Evolutionary conservation across 2,113 vertebrate species (phyloP).

Genomic region (Kryptolebias marmoratus): DNA sequence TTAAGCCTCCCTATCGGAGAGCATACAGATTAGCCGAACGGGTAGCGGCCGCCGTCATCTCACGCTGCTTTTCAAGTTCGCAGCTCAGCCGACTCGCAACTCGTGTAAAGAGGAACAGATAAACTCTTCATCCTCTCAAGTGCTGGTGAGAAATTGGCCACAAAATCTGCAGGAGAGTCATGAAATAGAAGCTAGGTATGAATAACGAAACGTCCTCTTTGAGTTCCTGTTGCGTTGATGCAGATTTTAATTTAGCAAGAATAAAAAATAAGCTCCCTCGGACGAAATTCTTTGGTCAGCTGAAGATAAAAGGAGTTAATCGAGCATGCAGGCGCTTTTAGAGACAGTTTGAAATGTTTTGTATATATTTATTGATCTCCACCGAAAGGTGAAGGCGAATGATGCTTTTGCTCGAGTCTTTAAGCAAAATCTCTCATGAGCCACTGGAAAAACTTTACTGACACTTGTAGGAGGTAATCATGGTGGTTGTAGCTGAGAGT

Average conservation of each 20-base stretch:
- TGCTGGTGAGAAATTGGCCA: background rate
- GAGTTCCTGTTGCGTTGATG: background rate
- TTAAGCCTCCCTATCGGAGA: conserved; percentile 54
- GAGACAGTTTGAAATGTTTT: conserved; percentile 53
- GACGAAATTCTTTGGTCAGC: conserved; percentile 34
- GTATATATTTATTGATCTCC: too few relatives aligned
- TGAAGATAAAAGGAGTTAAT: conserved; percentile 53
- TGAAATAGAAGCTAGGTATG: background rate
- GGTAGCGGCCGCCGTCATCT: conserved; percentile 26
- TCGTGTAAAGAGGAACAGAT: conserved; percentile 22
- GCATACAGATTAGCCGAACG: conserved; percentile 60
- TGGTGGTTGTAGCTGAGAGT: too few relatives aligned
- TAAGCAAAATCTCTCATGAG: too few relatives aligned
- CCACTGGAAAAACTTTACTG: too few relatives aligned
- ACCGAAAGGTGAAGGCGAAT: too few relatives aligned
- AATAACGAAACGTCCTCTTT: background rate
- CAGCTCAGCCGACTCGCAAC: conserved; percentile 15
- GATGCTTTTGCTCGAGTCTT: too few relatives aligned
- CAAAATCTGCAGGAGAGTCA: background rate
- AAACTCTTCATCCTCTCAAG: conserved; percentile 16
- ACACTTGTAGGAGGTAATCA: too few relatives aligned
- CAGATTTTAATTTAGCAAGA: conserved; percentile 19
- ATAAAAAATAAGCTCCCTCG: background rate
- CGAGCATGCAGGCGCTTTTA: conserved; percentile 35
- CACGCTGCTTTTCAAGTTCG: conserved; percentile 46